These are phyloP conservation scores for Gorsachius magnificus DNA, from an alignment of 2,797 vertebrate genomes.

Conservation along the genomic window DNA sequence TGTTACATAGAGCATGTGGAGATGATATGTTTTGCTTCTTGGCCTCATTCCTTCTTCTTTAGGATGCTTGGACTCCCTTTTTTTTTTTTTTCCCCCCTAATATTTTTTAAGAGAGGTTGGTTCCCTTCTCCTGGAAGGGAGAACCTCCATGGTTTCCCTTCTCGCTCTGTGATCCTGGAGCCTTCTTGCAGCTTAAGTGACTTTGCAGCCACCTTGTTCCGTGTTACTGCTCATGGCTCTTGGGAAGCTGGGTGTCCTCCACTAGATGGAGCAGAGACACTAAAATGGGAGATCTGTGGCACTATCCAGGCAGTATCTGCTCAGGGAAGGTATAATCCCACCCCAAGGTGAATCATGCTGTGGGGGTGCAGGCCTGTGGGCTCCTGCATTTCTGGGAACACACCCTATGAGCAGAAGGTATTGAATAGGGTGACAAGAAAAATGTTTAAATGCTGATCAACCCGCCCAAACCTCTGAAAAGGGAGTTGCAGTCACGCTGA, in stretches of 20 bases:
- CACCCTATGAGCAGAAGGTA: slow-evolving; percentile 56
- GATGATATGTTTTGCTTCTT: neutral
- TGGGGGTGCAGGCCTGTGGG: slow-evolving; percentile 67
- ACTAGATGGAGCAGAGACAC: slow-evolving; percentile 28
- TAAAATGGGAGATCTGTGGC: neutral
- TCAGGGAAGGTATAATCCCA: slow-evolving; percentile 39
- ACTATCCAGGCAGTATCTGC: neutral
- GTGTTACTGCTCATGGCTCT: neutral
- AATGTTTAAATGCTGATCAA: slow-evolving; percentile 49
- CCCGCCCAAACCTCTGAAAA: slow-evolving; percentile 60
- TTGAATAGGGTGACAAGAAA: slow-evolving; percentile 60
- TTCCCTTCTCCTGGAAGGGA: neutral
- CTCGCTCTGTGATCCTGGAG: neutral
- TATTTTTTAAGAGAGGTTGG: neutral
- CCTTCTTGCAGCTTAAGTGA: neutral
- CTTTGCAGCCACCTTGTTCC: neutral
- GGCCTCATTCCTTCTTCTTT: neutral
- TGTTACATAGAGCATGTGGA: rapidly evolving
- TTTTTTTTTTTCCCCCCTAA: too few species aligned
- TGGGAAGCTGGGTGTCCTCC: neutral
- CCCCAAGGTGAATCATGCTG: slow-evolving; percentile 66
- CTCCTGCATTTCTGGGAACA: slow-evolving; percentile 49
- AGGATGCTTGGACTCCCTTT: neutral
- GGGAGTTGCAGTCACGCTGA: slow-evolving; percentile 67
- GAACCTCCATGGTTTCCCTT: too few species aligned